Percentiles rank a stretch among this genome's conserved stretches.
Evolutionary conservation across 35 echinoderm and acorn worm species (phyloP).

Genomic region (Chiridota heheva): DNA sequence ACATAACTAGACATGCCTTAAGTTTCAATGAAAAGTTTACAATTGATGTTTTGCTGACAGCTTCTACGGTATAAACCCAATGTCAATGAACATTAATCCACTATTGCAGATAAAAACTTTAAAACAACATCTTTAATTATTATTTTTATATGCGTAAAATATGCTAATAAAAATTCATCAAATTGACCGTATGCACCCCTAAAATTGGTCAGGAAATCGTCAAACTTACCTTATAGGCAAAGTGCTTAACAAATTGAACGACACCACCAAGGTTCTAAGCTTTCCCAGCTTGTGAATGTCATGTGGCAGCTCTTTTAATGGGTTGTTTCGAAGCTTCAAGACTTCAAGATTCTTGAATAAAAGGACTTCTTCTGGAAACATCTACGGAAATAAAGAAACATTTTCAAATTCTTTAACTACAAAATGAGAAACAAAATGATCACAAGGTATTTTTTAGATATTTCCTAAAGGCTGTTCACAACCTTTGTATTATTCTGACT

Average conservation of each 20-base stretch:
- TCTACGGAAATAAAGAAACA: conserved; percentile 44
- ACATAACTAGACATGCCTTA: too few relatives aligned
- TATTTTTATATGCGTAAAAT: too few relatives aligned
- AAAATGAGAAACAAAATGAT: conserved; percentile 4
- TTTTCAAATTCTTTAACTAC: background rate
- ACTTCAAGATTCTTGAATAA: conserved; percentile 65
- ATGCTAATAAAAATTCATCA: too few relatives aligned
- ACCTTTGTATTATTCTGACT: background rate
- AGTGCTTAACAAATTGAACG: conserved; percentile 69
- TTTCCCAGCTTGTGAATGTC: conserved; percentile 69
- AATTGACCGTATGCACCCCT: too few relatives aligned
- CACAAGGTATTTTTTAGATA: too few relatives aligned
- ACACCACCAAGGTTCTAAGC: conserved; percentile 77
- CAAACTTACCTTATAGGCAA: conserved; percentile 81
- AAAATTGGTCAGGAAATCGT: too few relatives aligned
- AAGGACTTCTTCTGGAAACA: conserved; percentile 68
- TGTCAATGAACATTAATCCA: too few relatives aligned
- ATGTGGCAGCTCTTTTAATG: conserved; percentile 78
- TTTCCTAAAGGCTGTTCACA: background rate
- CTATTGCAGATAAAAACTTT: too few relatives aligned
- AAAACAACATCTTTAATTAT: too few relatives aligned
- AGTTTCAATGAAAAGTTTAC: too few relatives aligned
- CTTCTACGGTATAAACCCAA: too few relatives aligned
- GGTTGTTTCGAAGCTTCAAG: conserved; percentile 89
- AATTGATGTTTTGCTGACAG: too few relatives aligned